These are phyloP conservation scores for Pelmatolapia mariae DNA, from an alignment of 2,113 vertebrate species.

Conservation along the genomic window DNA sequence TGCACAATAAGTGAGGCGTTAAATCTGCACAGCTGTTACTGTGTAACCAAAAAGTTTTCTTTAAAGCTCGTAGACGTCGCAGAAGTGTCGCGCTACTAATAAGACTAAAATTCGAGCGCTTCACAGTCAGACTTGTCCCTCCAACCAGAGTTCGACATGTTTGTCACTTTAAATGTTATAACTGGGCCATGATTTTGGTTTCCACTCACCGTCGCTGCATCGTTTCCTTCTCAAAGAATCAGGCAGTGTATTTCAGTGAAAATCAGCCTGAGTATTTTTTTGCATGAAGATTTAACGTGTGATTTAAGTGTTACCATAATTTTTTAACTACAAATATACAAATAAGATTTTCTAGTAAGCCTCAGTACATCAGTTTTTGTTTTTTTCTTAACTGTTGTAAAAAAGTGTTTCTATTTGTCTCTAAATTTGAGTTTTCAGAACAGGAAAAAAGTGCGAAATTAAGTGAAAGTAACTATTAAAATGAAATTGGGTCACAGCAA, in stretches of 20 bases:
- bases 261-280: background rate
- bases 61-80: fast-evolving
- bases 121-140: background rate
- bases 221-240: background rate
- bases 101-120: background rate
- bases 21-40: background rate
- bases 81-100: background rate
- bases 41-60: background rate
- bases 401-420: background rate
- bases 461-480: background rate
- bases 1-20: background rate
- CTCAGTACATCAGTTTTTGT: background rate
- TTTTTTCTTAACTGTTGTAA: background rate
- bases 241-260: fast-evolving
- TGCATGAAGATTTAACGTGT: background rate
- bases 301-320: background rate
- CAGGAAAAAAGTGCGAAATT: background rate
- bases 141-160: background rate
- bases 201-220: background rate
- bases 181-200: background rate
- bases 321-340: background rate
- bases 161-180: background rate
- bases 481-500: background rate
- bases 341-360: background rate
- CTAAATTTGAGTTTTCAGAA: background rate